Percentiles rank a stretch among this genome's conserved stretches.
Conservation (phyloP, 2,888 invertebrate species). For the Lochmaea crataegi region DNA sequence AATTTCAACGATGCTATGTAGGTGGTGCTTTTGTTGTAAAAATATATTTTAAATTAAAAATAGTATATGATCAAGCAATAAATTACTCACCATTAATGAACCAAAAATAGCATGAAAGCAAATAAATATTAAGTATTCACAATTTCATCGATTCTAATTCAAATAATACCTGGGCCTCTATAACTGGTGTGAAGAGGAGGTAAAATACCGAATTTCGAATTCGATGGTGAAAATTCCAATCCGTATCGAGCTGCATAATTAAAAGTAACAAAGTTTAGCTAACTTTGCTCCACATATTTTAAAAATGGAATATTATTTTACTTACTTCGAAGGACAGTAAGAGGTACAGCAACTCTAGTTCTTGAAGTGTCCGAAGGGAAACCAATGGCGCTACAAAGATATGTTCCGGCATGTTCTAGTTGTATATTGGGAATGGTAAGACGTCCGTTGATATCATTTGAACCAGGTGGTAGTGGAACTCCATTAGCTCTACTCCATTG, state of each 20-base stretch:
- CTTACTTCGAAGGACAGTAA: constrained; percentile 85
- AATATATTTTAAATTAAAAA: too few species aligned
- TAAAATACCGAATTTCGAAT: constrained; percentile 69
- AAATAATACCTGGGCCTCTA: constrained; percentile 69
- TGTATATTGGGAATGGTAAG: constrained; percentile 87
- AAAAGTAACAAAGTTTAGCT: background rate
- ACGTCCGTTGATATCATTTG: constrained; percentile 80
- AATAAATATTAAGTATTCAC: constrained; percentile 22
- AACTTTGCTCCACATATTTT: too few species aligned
- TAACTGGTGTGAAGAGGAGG: constrained; percentile 71
- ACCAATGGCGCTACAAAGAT: constrained; percentile 84
- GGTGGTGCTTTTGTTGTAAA: too few species aligned
- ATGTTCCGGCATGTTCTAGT: constrained; percentile 80
- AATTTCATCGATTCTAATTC: background rate
- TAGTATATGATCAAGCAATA: too few species aligned
- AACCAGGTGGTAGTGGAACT: constrained; percentile 79
- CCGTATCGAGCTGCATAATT: constrained; percentile 50
- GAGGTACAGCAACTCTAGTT: constrained; percentile 74
- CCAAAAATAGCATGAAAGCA: constrained; percentile 16
- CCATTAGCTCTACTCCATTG: constrained; percentile 80
- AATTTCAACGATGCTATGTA: too few species aligned
- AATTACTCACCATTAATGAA: constrained; percentile 25
- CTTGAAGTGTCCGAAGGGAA: constrained; percentile 74
- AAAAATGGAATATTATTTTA: constrained; percentile 47
- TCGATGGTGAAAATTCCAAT: constrained; percentile 56